phyloP scores from a whole-genome alignment of 1,140 invertebrate species.

The Drosophila paulistorum region DNA sequence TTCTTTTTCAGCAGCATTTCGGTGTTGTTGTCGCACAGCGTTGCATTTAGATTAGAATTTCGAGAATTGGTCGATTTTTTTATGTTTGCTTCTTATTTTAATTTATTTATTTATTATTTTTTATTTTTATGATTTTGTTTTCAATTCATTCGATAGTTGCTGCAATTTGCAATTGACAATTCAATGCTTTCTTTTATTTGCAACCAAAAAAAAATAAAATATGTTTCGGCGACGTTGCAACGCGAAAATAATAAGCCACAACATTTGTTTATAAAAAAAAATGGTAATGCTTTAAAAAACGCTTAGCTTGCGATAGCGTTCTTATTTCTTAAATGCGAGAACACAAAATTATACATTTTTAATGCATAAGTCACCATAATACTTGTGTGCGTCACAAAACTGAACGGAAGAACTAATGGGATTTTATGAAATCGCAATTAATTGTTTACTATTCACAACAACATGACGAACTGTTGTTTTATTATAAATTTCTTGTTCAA shows the following conservation, averaged over 20 bases:
- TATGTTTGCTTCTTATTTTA: neutral
- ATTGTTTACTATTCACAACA: neutral
- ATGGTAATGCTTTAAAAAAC: neutral
- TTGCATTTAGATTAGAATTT: constrained; percentile 63
- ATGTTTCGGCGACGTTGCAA: constrained; percentile 29
- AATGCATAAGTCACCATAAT: neutral
- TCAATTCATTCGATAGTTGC: constrained; percentile 40
- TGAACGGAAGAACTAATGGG: neutral
- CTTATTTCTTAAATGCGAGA: neutral
- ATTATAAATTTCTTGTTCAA: neutral
- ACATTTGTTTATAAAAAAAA: constrained; percentile 8
- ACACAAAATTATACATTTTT: neutral
- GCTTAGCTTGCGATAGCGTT: neutral
- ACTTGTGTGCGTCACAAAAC: neutral
- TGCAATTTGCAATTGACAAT: constrained; percentile 28
- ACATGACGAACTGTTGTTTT: neutral
- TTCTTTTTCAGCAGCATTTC: constrained; percentile 82
- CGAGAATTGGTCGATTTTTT: constrained; percentile 15
- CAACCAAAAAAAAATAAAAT: neutral
- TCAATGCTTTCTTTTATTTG: constrained; percentile 17
- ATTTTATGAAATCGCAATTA: neutral
- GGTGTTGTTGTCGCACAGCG: constrained; percentile 53
- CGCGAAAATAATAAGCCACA: neutral
- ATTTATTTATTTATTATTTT: constrained; percentile 10
- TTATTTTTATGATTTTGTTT: constrained; percentile 32